Percentiles rank a stretch among this genome's conserved stretches.
phyloP scores from a whole-genome alignment of 2,113 vertebrate species.

The Pelecanus crispus region DNA sequence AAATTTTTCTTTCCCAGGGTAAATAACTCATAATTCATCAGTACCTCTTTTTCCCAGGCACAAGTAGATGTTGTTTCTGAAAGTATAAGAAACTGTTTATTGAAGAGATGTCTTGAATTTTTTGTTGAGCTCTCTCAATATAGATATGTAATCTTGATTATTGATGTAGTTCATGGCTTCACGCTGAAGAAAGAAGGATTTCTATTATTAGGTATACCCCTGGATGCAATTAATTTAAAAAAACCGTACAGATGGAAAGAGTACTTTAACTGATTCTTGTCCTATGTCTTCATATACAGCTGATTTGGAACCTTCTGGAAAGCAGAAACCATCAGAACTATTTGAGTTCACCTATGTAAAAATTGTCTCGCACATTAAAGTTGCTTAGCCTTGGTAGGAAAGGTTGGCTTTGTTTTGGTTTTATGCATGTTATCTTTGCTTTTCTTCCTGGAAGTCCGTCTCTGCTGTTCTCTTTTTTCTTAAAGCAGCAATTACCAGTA shows the following conservation, averaged over 20 bases:
- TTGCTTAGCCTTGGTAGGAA: not conserved
- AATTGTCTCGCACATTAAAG: not conserved
- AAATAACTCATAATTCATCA: not conserved
- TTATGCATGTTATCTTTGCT: not conserved
- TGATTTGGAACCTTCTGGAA: not conserved
- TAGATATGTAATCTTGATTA: not conserved
- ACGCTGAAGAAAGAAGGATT: not conserved
- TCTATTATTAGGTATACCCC: not conserved
- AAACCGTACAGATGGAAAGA: not conserved
- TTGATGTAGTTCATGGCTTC: not conserved
- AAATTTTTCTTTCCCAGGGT: not conserved
- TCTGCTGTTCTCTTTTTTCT: not conserved
- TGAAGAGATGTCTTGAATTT: constrained; percentile 16
- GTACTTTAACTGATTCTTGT: not conserved
- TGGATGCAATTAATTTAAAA: not conserved
- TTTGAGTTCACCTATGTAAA: not conserved
- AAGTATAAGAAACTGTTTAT: constrained; percentile 23
- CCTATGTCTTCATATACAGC: not conserved
- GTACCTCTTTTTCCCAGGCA: not conserved
- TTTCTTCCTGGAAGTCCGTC: not conserved
- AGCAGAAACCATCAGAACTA: not conserved
- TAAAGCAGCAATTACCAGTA: not conserved
- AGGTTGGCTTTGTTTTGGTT: not conserved
- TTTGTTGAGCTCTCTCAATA: not conserved
- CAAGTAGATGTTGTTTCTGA: not conserved